Evolutionary conservation across 1,140 invertebrate genomes (phyloP), one percentile per base, ranked within the genome.

Genomic region (Danaus plexippus): DNA sequence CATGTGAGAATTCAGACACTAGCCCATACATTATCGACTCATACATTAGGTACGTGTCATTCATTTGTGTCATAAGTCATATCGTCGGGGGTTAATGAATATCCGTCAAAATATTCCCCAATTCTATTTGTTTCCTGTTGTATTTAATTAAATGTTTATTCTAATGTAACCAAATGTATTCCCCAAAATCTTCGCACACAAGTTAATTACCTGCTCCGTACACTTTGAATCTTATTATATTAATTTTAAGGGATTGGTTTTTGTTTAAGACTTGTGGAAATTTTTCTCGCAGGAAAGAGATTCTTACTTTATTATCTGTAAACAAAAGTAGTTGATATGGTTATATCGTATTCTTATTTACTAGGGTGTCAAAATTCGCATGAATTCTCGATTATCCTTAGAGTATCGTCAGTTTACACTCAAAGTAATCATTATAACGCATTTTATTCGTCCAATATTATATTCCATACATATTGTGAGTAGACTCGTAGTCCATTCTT

Each of bases 331-430:
- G 54, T 45, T 57, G 22, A 43, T 40, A 45, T 46, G 22, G 22
- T 57, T 51, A 32, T 40, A 46, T 41, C 51, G 55, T 60, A 43
- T 54, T 22, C 11, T 51, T 15, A 54, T 50, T 11, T 51, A 43
- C 11, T 65, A 61, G 59, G 63, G 47, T 51, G 48, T 49, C 55
- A 61, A 65, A 65, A 65, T 65, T 65, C 59, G 63, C 63, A 65
- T 65, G 63, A 49, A 4, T 22, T 55, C 59, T 65, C 63, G 59
- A 61, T 32, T 46, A 41, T 44, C 32, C 47, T 47, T 40, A 47
- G 54, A 51, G 54, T 42, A 41, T 13, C 47, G 54, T 58, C 48
- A 54, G 61, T 58, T 63, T 63, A 63, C 61, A 53, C 48, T 22
- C 11, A 15, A 9, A 52, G 11, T 4, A 9, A 32, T 32, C 1